Conservation (phyloP, 2,113 vertebrate genomes). For the Crotalus helleri region DNA sequence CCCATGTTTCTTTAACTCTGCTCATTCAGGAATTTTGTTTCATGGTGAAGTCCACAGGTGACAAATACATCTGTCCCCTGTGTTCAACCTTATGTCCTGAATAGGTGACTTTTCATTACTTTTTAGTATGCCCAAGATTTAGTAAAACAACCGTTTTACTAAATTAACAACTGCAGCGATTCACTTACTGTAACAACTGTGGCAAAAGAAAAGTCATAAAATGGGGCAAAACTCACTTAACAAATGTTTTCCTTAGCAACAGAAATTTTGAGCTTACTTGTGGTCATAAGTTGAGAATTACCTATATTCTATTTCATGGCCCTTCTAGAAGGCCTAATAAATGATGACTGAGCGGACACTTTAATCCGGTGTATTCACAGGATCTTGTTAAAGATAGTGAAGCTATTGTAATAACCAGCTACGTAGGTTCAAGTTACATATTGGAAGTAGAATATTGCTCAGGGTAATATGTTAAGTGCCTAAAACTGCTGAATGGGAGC, state of each 20-base stretch:
- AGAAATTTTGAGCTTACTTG: background rate
- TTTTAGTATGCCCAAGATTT: constrained; percentile 56
- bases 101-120: constrained; percentile 7
- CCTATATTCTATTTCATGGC: constrained; percentile 55
- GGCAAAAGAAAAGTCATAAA: background rate
- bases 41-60: rapidly evolving
- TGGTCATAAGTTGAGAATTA: background rate
- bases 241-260: background rate
- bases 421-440: constrained; percentile 57
- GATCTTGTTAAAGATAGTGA: constrained; percentile 56
- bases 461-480: background rate
- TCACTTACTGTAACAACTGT: background rate
- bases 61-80: background rate
- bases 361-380: constrained; percentile 63
- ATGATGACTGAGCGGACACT: constrained; percentile 59
- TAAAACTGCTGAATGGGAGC: constrained; percentile 17
- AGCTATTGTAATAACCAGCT: constrained; percentile 48
- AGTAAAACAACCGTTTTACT: constrained; percentile 25
- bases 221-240: background rate
- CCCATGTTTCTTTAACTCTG: constrained; percentile 24
- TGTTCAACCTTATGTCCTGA: constrained; percentile 40
- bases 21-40: background rate
- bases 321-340: constrained; percentile 59
- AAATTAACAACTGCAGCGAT: background rate
- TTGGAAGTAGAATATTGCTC: constrained; percentile 29